A percentile compares a stretch with the other conserved stretches of the same genome.
phyloP scores from a whole-genome alignment of 2,888 invertebrate species.

The Tenthredo distinguenda region DNA sequence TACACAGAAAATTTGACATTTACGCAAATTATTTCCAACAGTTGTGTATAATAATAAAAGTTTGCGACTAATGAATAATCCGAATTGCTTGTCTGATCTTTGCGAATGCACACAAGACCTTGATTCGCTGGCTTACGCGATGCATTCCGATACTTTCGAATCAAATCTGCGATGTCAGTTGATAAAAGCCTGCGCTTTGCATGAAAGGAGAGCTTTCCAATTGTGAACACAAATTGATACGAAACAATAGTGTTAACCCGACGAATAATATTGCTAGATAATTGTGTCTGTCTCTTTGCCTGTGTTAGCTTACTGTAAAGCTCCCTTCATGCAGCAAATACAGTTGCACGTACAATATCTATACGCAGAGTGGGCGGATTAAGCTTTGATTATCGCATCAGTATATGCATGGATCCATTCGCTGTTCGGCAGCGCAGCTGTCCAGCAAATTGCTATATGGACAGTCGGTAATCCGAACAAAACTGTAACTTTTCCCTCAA shows the following conservation, averaged over 20 bases:
- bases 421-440: conserved; percentile 44
- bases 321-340: neutral
- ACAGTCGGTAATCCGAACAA: neutral
- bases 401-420: conserved; percentile 57
- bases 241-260: neutral
- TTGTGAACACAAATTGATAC: neutral
- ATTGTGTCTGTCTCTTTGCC: neutral
- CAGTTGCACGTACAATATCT: neutral
- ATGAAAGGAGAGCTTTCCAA: neutral
- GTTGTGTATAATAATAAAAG: neutral
- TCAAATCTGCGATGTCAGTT: neutral
- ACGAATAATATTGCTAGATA: neutral
- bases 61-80: neutral
- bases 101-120: neutral
- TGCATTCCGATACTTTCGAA: neutral
- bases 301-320: neutral
- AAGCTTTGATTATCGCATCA: conserved; percentile 59
- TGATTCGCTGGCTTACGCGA: neutral
- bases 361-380: conserved; percentile 43
- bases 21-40: neutral
- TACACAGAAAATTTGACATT: neutral
- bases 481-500: neutral
- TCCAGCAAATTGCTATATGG: neutral
- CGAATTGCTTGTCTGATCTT: neutral
- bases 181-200: neutral